A percentile compares a stretch with the other conserved stretches of the same genome.
Conservation (phyloP, 2,113 vertebrate species). For the Phodopus roborovskii region DNA sequence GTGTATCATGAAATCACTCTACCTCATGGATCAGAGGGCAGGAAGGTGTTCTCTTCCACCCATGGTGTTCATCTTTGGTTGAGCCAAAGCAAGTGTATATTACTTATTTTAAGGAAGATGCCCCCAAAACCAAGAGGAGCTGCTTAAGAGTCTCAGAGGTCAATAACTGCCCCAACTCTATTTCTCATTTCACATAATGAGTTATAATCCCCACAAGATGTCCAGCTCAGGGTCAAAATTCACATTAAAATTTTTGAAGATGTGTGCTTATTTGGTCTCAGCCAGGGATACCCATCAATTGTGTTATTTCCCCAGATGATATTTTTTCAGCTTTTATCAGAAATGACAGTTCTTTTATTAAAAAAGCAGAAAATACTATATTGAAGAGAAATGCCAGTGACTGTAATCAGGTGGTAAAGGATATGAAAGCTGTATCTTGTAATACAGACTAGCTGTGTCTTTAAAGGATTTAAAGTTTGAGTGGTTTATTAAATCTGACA, state of each 20-base stretch:
- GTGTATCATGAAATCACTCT: not conserved
- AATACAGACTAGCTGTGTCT: conserved; percentile 73
- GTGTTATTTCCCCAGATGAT: conserved; percentile 84
- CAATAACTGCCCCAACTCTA: not conserved
- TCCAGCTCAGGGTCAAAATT: conserved; percentile 72
- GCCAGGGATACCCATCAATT: conserved; percentile 76
- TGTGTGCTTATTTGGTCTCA: conserved; percentile 71
- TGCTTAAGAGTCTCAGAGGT: not conserved
- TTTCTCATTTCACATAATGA: not conserved
- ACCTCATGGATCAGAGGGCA: not conserved
- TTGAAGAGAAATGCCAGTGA: conserved; percentile 78
- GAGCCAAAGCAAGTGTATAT: not conserved
- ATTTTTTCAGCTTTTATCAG: conserved; percentile 86
- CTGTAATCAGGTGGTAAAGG: conserved; percentile 77
- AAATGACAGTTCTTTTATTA: conserved; percentile 89
- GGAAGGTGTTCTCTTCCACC: not conserved
- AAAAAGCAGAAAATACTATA: conserved; percentile 80
- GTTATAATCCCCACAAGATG: conserved; percentile 19
- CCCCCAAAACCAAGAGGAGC: not conserved
- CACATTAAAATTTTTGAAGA: conserved; percentile 78
- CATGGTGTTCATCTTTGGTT: not conserved
- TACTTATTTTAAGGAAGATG: not conserved
- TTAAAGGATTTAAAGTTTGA: conserved; percentile 77
- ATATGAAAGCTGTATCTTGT: conserved; percentile 78
- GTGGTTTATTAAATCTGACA: conserved; percentile 85